Evolutionary conservation across 2,113 vertebrate genomes (phyloP).

Genomic region (Dendropsophus ebraccatus): DNA sequence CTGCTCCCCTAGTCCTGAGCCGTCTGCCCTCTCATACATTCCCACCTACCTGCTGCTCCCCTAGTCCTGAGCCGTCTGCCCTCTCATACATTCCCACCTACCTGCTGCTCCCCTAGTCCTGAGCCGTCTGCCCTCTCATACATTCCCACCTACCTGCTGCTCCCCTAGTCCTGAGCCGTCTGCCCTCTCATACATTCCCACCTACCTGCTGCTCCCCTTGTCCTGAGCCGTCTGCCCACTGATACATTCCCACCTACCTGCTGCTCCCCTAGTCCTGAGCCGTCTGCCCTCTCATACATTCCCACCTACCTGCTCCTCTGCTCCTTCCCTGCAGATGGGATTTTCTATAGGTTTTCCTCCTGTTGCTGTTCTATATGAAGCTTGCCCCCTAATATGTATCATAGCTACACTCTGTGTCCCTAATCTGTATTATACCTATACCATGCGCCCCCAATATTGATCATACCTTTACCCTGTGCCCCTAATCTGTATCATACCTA

Average conservation of each 20-base stretch:
- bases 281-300: background rate
- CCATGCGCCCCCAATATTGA: background rate
- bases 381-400: background rate
- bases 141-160: background rate
- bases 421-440: background rate
- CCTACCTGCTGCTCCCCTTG: background rate
- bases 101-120: background rate
- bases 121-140: background rate
- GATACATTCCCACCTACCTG: background rate
- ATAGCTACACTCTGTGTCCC: background rate
- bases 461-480: background rate
- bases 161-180: background rate
- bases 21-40: background rate
- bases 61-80: background rate
- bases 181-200: background rate
- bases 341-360: background rate
- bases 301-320: constrained; percentile 9
- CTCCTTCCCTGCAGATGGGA: background rate
- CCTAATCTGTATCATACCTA: background rate
- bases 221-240: background rate
- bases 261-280: background rate
- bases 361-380: background rate
- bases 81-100: background rate
- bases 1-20: background rate
- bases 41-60: background rate